These are phyloP conservation scores for Acrocephalus arundinaceus DNA, from an alignment of 2,113 vertebrate genomes.

Conservation along the genomic window DNA sequence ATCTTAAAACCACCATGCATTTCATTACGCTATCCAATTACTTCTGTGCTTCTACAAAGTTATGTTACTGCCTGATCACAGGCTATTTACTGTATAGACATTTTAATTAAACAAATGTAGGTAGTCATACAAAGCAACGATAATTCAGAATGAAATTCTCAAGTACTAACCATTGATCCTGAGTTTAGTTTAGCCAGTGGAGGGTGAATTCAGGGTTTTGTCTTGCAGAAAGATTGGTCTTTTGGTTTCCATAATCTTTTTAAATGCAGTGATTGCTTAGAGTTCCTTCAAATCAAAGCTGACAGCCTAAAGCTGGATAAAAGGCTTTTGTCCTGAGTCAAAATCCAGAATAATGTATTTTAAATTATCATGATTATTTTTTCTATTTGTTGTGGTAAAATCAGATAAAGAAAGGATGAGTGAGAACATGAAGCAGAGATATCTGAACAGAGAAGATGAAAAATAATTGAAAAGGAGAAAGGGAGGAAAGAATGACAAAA, in stretches of 20 bases:
- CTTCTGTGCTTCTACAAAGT: slow-evolving; percentile 70
- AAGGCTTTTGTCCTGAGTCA: neutral
- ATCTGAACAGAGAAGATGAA: neutral
- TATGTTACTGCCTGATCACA: slow-evolving; percentile 71
- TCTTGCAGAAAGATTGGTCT: neutral
- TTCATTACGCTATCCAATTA: slow-evolving; percentile 81
- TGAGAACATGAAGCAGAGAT: neutral
- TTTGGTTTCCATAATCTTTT: neutral
- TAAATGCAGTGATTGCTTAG: neutral
- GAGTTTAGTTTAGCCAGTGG: neutral
- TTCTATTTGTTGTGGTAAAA: neutral
- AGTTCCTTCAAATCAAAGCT: neutral
- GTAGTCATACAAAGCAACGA: slow-evolving; percentile 66
- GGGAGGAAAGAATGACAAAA: neutral
- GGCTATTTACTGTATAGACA: slow-evolving; percentile 75
- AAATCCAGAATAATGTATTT: neutral
- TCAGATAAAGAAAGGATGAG: neutral
- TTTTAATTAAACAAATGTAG: slow-evolving; percentile 81
- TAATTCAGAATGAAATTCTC: slow-evolving; percentile 48
- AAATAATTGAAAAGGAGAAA: neutral
- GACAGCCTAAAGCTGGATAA: neutral
- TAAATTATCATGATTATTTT: neutral
- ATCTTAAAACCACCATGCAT: slow-evolving; percentile 48
- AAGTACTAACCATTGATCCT: neutral
- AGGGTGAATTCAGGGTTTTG: neutral